Percentiles rank a stretch among this genome's conserved stretches.
Evolutionary conservation across 2,888 invertebrate species (phyloP).

Genomic region (Dasysyrphus albostriatus): DNA sequence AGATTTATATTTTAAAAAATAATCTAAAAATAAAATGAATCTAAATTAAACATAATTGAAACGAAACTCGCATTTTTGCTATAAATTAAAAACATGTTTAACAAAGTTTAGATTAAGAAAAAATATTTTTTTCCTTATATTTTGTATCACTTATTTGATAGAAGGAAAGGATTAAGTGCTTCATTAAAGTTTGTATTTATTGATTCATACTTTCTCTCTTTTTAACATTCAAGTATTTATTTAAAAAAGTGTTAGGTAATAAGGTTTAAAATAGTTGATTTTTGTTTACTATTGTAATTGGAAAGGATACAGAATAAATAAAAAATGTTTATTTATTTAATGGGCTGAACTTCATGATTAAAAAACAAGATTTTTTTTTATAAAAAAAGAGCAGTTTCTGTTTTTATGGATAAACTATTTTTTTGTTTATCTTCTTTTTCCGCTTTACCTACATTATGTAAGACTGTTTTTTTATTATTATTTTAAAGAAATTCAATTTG

Average conservation of each 20-base stretch:
- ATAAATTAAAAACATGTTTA: constrained; percentile 30
- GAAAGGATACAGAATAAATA: constrained; percentile 18
- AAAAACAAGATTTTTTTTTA: constrained; percentile 29
- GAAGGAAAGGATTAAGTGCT: constrained; percentile 44
- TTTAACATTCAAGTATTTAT: constrained; percentile 9
- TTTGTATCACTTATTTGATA: constrained; percentile 42
- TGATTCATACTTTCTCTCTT: constrained; percentile 5
- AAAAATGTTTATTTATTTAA: constrained; percentile 8
- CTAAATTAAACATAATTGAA: constrained; percentile 47
- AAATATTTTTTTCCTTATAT: not conserved
- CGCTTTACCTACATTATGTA: constrained; percentile 26
- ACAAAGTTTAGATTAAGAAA: constrained; percentile 32
- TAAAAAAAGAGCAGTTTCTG: constrained; percentile 58
- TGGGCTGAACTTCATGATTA: constrained; percentile 26
- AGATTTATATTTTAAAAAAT: constrained; percentile 33
- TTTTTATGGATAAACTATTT: constrained; percentile 28
- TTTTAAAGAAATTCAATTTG: constrained; percentile 39
- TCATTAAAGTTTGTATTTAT: constrained; percentile 10
- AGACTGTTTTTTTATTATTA: constrained; percentile 47
- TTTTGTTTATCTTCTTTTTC: constrained; percentile 41
- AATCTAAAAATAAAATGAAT: constrained; percentile 45
- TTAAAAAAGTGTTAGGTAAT: constrained; percentile 25
- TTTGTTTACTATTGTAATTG: constrained; percentile 11
- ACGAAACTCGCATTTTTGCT: constrained; percentile 30
- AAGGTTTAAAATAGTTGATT: constrained; percentile 30